Conservation (phyloP, 2,888 invertebrate species). For the Venusia cambrica region DNA sequence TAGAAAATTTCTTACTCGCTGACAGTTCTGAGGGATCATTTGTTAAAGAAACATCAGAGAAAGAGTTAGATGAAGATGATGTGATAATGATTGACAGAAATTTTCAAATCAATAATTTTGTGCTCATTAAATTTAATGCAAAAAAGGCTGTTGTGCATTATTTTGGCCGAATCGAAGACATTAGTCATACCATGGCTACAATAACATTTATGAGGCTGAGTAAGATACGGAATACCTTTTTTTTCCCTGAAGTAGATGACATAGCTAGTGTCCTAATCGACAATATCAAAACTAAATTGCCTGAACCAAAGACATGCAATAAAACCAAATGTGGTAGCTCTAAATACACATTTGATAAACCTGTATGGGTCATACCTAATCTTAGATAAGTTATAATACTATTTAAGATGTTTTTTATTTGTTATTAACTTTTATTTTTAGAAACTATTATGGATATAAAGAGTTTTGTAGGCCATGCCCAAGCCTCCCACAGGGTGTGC, state of each 20-base stretch:
- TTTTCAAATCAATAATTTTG: slow-evolving; percentile 24
- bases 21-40: slow-evolving; percentile 26
- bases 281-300: slow-evolving; percentile 22
- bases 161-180: slow-evolving; percentile 27
- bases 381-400: slow-evolving; percentile 10
- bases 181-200: slow-evolving; percentile 26
- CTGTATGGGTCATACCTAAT: slow-evolving; percentile 20
- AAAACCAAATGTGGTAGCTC: slow-evolving; percentile 14
- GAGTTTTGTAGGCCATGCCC: slow-evolving; percentile 8
- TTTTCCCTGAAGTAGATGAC: slow-evolving; percentile 17
- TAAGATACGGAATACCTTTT: slow-evolving; percentile 27
- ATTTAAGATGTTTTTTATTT: slow-evolving; percentile 11
- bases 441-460: slow-evolving; percentile 1
- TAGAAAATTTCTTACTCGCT: slow-evolving; percentile 21
- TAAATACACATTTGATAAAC: slow-evolving; percentile 21
- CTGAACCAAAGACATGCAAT: slow-evolving; percentile 18
- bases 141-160: slow-evolving; percentile 27
- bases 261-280: slow-evolving; percentile 17
- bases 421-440: slow-evolving; percentile 9
- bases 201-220: slow-evolving; percentile 29
- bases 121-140: slow-evolving; percentile 26
- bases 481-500: too few species aligned
- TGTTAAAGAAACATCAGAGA: slow-evolving; percentile 19
- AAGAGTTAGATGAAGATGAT: slow-evolving; percentile 26
- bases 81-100: slow-evolving; percentile 24